A percentile compares a stretch with the other conserved stretches of the same genome.
Evolutionary conservation across 2,797 vertebrate genomes (phyloP).

Genomic region (Mormyrus hasselquistii): DNA sequence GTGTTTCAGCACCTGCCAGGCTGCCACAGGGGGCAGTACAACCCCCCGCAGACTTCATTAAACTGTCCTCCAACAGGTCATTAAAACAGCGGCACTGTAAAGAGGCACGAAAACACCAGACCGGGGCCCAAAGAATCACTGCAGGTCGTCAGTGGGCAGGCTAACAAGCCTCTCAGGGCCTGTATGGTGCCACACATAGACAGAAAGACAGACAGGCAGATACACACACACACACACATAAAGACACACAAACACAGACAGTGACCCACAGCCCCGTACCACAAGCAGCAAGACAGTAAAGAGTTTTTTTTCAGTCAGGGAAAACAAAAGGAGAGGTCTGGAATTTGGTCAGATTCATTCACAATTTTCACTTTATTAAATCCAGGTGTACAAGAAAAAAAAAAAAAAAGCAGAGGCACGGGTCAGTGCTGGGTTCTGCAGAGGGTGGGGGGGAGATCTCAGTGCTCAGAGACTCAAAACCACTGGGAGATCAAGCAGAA

Average conservation of each 20-base stretch:
- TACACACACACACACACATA: background rate
- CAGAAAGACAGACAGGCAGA: background rate
- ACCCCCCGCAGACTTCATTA: conserved; percentile 54
- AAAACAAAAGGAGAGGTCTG: background rate
- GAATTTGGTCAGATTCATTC: conserved; percentile 20
- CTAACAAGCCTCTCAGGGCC: conserved; percentile 25
- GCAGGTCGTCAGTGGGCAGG: conserved; percentile 16
- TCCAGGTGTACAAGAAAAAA: background rate
- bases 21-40: background rate
- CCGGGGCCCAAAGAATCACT: conserved; percentile 36
- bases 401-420: background rate
- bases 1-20: background rate
- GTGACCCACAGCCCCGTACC: background rate
- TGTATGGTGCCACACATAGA: background rate
- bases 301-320: background rate
- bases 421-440: background rate
- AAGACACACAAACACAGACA: background rate
- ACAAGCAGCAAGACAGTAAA: background rate
- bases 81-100: conserved; percentile 63
- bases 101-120: conserved; percentile 18
- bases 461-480: background rate
- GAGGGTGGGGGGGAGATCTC: background rate
- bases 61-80: conserved; percentile 71
- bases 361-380: conserved; percentile 49
- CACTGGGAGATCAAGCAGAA: background rate